Conservation (phyloP, 2,113 vertebrate genomes). For the western clawed frog (Xenopus tropicalis) region DNA sequence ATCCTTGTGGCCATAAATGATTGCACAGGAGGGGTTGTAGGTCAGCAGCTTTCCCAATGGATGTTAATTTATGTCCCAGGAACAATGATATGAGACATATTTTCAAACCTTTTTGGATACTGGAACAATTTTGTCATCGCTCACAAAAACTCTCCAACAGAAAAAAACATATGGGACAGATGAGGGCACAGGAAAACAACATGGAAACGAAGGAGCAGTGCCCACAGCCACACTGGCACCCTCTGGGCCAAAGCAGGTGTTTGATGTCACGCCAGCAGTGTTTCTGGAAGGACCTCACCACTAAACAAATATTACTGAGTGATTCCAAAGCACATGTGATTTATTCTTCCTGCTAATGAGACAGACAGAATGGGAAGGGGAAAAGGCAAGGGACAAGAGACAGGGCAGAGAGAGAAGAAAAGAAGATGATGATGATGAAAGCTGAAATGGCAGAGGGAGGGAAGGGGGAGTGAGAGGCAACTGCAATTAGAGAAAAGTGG, state of each 20-base stretch:
- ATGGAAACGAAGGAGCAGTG: constrained; percentile 15
- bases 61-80: too few relatives aligned
- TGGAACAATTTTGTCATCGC: neutral
- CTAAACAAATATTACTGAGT: constrained; percentile 2
- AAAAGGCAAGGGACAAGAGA: neutral
- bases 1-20: too few relatives aligned
- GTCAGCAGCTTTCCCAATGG: too few relatives aligned
- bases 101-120: neutral
- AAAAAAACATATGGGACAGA: constrained; percentile 12
- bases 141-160: neutral
- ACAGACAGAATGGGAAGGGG: neutral
- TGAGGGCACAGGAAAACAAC: constrained; percentile 40
- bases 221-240: neutral
- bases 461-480: neutral
- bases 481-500: neutral
- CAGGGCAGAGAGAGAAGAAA: neutral
- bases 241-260: constrained; percentile 14
- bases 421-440: neutral
- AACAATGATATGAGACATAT: too few relatives aligned
- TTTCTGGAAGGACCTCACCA: constrained; percentile 14
- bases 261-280: constrained; percentile 15
- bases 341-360: neutral
- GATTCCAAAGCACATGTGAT: constrained; percentile 8
- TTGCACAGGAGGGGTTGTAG: too few relatives aligned
- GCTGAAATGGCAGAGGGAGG: neutral